phyloP scores from a whole-genome alignment of 2,113 vertebrate species.

The Oenanthe melanoleuca region DNA sequence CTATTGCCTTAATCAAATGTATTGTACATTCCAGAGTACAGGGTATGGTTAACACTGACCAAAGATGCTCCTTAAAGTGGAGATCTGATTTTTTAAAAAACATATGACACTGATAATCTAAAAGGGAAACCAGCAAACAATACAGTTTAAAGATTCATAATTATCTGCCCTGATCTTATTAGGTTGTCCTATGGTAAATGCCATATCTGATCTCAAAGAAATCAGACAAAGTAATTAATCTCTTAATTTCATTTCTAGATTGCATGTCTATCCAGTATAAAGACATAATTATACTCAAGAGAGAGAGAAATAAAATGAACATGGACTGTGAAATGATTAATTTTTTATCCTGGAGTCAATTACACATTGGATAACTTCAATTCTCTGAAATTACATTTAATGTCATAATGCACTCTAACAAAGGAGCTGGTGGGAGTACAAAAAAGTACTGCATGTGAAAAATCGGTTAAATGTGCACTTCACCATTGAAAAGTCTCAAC shows the following conservation, averaged over 20 bases:
- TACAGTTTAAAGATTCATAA: not conserved
- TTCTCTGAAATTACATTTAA: constrained; percentile 48
- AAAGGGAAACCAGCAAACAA: not conserved
- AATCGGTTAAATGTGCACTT: constrained; percentile 1
- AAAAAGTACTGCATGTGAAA: not conserved
- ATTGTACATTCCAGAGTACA: not conserved
- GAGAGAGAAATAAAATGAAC: constrained; percentile 54
- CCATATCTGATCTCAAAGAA: constrained; percentile 32
- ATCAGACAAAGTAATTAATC: constrained; percentile 48
- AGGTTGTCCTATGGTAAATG: not conserved
- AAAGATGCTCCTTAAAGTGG: not conserved
- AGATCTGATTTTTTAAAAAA: not conserved
- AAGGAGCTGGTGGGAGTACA: constrained; percentile 21
- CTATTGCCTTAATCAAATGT: not conserved
- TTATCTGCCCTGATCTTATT: not conserved
- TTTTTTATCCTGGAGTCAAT: constrained; percentile 55
- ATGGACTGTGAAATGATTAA: constrained; percentile 42
- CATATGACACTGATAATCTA: not conserved
- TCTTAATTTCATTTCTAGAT: constrained; percentile 37
- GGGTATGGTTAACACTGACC: not conserved
- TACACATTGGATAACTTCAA: constrained; percentile 22
- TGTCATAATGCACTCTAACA: constrained; percentile 21
- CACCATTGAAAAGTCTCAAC: not conserved
- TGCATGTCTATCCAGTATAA: constrained; percentile 23
- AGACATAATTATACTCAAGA: constrained; percentile 45